phyloP scores from a whole-genome alignment of 2,888 invertebrate species.

The Nomada hirtipes region DNA sequence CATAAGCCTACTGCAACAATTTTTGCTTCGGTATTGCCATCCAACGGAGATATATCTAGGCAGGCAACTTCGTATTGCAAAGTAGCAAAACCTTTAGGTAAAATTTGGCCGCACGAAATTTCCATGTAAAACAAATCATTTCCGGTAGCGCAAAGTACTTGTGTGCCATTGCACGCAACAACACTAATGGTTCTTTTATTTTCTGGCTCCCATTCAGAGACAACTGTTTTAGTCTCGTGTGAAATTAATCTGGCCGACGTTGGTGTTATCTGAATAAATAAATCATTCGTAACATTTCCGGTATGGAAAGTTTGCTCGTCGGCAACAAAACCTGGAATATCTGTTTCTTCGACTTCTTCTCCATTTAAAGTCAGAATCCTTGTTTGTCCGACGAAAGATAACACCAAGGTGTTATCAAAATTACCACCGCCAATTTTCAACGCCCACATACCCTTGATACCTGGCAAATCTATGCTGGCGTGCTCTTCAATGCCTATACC shows the following conservation, averaged over 20 bases:
- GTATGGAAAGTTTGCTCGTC: conserved; percentile 98
- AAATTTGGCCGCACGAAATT: conserved; percentile 88
- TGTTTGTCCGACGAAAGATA: conserved; percentile 99
- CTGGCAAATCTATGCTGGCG: conserved; percentile 98
- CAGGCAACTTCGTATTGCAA: conserved; percentile 98
- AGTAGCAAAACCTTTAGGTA: conserved; percentile 88
- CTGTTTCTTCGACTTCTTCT: conserved; percentile 99
- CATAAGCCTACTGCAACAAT: conserved; percentile 97
- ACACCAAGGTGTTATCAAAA: conserved; percentile 95
- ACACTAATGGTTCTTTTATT: conserved; percentile 93
- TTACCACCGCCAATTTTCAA: conserved; percentile 89
- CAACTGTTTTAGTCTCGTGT: conserved; percentile 87
- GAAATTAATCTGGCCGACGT: conserved; percentile 90
- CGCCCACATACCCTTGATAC: conserved; percentile 99
- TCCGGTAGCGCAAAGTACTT: conserved; percentile 94
- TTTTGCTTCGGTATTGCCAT: conserved; percentile 87
- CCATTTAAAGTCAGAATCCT: conserved; percentile 95
- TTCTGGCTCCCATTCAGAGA: conserved; percentile 90
- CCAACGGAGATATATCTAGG: conserved; percentile 94
- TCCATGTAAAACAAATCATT: conserved; percentile 93
- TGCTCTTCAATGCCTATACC: conserved; percentile 99
- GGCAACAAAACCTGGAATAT: conserved; percentile 95
- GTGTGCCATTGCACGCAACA: conserved; percentile 91
- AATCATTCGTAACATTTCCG: conserved; percentile 94
- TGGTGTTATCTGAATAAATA: conserved; percentile 92